Evolutionary conservation across 2,113 vertebrate genomes (phyloP), one percentile per base, ranked within the genome.

Genomic region (Irena cyanogastra): DNA sequence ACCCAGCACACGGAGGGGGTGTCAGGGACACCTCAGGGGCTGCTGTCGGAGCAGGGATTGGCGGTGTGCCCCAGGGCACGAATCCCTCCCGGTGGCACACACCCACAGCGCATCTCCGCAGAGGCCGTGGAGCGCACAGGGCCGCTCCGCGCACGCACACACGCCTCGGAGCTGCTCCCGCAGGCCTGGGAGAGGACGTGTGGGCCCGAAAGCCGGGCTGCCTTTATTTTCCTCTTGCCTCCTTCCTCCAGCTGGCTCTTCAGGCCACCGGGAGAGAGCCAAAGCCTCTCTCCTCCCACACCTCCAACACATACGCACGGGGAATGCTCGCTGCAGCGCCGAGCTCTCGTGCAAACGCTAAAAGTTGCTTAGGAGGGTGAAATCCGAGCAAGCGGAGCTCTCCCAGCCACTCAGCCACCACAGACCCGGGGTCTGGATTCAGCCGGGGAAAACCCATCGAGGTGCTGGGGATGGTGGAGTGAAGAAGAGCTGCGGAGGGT

Each of bases 291-390:
- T 87, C 93, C 91, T 96, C 91, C 87, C 64, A 93, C 83, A 89
- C 87, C 93, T 93, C 83, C 56, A 6, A 19, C 86, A 61, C 87
- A 49, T 13, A 64, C 3, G 20, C 79, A 28, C 16, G 28, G 63
- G 53, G 41, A 78, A 72, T 66, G 74, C 87, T 95, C 26, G 17
- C 90, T 69, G 78, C 82, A 30, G n/a, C 44, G 63, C 82, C 59
- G 9, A 92, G 68, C 54, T 88, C 90, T 83, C 45, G 16, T 86
- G 90, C 72, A 63, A 92, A 94, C 11, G 64, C 82, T 13, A 26
- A 4, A 95, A 96, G 85, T 96, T 95, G 90, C 94, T 96, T 74
- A 90, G 92, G 83, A 94, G 79, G 33, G 75, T 76, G 94, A 95
- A 94, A 94, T 90, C 65, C 49, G 88, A 92, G 59, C 63, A n/a